These are phyloP conservation scores for Helarctos malayanus DNA, from an alignment of 2,797 vertebrate genomes.

Conservation along the genomic window DNA sequence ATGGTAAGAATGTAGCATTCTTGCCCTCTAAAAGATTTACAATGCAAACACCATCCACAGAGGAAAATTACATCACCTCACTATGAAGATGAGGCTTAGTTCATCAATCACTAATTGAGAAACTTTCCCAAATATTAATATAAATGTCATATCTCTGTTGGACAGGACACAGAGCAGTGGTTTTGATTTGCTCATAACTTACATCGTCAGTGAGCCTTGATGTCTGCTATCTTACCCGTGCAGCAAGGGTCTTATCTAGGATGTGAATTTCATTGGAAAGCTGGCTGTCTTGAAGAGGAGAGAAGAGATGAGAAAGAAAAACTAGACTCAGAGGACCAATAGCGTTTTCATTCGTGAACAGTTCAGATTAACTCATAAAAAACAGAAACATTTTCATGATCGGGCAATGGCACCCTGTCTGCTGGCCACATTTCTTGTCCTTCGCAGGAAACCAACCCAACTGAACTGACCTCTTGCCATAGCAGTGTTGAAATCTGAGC, in stretches of 20 bases:
- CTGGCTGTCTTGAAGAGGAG: slow-evolving; percentile 77
- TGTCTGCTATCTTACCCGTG: slow-evolving; percentile 83
- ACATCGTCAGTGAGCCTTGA: slow-evolving; percentile 60
- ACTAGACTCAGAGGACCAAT: slow-evolving; percentile 42
- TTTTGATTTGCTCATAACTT: slow-evolving; percentile 81
- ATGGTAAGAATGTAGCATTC: neutral
- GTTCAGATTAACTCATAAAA: slow-evolving; percentile 75
- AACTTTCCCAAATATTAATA: slow-evolving; percentile 79
- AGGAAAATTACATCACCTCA: slow-evolving; percentile 70
- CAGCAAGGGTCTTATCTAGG: slow-evolving; percentile 82
- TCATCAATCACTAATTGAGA: slow-evolving; percentile 79
- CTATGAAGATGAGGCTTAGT: slow-evolving; percentile 60
- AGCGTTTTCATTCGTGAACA: slow-evolving; percentile 37
- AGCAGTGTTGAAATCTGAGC: neutral
- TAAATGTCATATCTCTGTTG: slow-evolving; percentile 81
- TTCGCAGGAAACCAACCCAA: neutral
- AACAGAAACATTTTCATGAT: slow-evolving; percentile 66
- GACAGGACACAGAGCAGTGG: slow-evolving; percentile 60
- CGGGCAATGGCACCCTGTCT: neutral
- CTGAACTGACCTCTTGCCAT: neutral
- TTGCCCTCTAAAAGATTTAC: slow-evolving; percentile 66
- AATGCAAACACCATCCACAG: slow-evolving; percentile 70
- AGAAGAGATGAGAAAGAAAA: slow-evolving; percentile 74
- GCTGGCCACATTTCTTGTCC: neutral
- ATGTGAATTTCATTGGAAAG: slow-evolving; percentile 81